Evolutionary conservation across 2,113 vertebrate genomes (phyloP), one percentile per base, ranked within the genome.

Genomic region (Gallinago media): DNA sequence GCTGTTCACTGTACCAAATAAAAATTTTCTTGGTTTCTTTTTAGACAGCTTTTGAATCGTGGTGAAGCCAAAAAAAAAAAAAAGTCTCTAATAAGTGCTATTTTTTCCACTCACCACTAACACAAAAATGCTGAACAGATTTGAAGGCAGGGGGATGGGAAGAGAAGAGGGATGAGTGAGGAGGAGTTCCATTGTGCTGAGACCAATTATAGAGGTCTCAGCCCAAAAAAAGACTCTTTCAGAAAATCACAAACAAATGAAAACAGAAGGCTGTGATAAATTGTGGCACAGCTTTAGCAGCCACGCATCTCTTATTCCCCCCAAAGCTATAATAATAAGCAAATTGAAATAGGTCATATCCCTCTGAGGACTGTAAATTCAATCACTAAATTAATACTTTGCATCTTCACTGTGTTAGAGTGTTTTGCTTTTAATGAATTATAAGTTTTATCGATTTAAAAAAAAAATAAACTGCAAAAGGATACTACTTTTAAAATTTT

Each of bases 171-270:
- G 93, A 92, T 92, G 88, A 95, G 88, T 74, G 52, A 96, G 96
- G 94, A 96, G 85, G 85, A 96, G 93, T 88, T 95, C 72, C 88
- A 94, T 92, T 96, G 95, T 95, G 82, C 71, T 95, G 95, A 96
- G 94, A 88, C 96, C 95, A 96, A 96, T 97, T 96, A 96, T 42
- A 96, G 94, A 82, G 91, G 93, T 96, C 89, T 97, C 88, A 93
- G 93, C 42, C 92, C 93, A 58, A 93, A 95, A 96, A 96, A 87
- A 96, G 85, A 34, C 82, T 95, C 87, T 96, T 96, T 96, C 89
- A 96, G 79, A 94, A 92, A 94, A 82, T 94, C 92, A 88, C 59
- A 93, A 96, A 92, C 82, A 96, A 95, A 80, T 92, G 93, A 83
- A 96, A 93, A 95, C 85, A 92, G 55, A 85, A 80, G 83, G 52